Evolutionary conservation across 64 coral and sea anemone genomes (phyloP).

Genomic region (Catalaphyllia jardinei): DNA sequence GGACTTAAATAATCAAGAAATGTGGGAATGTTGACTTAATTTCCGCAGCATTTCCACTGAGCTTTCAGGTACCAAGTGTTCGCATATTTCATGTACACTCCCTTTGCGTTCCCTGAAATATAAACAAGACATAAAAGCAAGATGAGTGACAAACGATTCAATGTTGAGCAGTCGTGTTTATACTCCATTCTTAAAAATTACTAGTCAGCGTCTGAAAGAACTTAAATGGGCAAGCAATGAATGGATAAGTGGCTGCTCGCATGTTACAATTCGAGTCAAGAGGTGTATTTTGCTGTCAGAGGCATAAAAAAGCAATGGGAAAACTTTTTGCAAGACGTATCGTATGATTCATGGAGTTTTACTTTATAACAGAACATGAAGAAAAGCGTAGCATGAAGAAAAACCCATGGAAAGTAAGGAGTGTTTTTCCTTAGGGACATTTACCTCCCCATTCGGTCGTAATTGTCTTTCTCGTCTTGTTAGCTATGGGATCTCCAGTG

Average conservation of each 20-base stretch:
- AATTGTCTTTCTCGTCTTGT: neutral
- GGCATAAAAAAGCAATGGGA: too few species aligned
- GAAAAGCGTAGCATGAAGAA: too few species aligned
- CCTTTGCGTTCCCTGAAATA: constrained; percentile 52
- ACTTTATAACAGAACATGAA: too few species aligned
- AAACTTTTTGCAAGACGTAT: too few species aligned
- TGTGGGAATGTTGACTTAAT: neutral
- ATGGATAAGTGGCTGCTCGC: neutral
- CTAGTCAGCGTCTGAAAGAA: too few species aligned
- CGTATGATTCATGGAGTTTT: too few species aligned
- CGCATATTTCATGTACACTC: constrained; percentile 4
- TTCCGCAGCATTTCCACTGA: constrained; percentile 72
- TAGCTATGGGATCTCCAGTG: neutral
- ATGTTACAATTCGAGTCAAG: neutral
- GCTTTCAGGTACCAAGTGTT: constrained; percentile 42
- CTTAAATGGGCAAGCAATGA: neutral
- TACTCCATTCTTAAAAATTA: too few species aligned
- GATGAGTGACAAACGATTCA: neutral
- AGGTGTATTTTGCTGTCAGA: too few species aligned
- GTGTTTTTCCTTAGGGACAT: neutral
- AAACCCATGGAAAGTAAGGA: neutral
- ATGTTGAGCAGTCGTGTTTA: too few species aligned
- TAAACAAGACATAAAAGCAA: neutral
- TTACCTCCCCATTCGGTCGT: constrained; percentile 47
- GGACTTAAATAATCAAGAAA: neutral